Evolutionary conservation across 2,797 vertebrate genomes (phyloP).

Genomic region (Steatocranus sp.): DNA sequence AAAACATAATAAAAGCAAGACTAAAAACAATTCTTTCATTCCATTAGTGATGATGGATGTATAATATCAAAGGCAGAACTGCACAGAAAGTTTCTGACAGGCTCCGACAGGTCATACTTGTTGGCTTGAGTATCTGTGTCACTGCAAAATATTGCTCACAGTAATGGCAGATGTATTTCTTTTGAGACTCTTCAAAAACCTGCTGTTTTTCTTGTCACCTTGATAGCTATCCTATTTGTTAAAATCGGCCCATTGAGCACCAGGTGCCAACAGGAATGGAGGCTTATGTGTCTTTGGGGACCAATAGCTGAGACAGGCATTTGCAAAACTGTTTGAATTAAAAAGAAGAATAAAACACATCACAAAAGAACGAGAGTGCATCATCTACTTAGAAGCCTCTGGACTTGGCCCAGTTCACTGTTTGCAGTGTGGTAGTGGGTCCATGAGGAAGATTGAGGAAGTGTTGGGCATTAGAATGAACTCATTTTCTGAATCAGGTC

Average conservation of each 20-base stretch:
- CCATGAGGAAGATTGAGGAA: constrained; percentile 8
- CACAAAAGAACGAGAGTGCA: constrained; percentile 50
- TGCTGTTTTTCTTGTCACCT: background rate
- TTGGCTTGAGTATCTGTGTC: background rate
- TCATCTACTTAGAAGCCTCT: constrained; percentile 72
- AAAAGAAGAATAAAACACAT: constrained; percentile 57
- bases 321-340: constrained; percentile 53
- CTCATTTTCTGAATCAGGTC: constrained; percentile 44
- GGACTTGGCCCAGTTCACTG: constrained; percentile 61
- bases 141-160: background rate
- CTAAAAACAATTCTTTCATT: background rate
- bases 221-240: constrained; percentile 24
- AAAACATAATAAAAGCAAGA: background rate
- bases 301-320: constrained; percentile 58
- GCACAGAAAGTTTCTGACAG: background rate
- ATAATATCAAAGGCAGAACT: background rate
- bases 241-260: constrained; percentile 16
- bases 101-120: background rate
- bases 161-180: background rate
- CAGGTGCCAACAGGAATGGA: constrained; percentile 16
- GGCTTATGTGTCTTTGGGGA: constrained; percentile 45
- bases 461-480: constrained; percentile 32
- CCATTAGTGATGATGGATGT: background rate
- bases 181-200: background rate
- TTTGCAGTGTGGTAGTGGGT: constrained; percentile 34